phyloP scores from a whole-genome alignment of 2,888 invertebrate species.

The Magallana nippona region DNA sequence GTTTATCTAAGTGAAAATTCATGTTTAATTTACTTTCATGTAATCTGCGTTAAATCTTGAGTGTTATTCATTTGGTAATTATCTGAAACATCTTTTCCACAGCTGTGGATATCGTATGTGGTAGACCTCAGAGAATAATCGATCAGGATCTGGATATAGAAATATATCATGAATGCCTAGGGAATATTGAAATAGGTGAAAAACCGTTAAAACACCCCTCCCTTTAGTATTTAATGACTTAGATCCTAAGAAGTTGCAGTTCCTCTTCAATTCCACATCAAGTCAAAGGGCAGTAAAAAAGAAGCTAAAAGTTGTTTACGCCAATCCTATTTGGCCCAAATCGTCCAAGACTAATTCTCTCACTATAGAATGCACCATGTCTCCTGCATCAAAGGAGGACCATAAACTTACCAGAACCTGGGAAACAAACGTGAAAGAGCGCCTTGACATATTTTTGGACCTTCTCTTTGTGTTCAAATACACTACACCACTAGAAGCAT shows the following conservation, averaged over 20 bases:
- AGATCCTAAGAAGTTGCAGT: constrained; percentile 42
- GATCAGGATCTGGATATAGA: constrained; percentile 30
- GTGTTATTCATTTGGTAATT: too few species aligned
- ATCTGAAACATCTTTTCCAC: too few species aligned
- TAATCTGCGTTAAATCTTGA: too few species aligned
- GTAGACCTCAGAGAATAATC: constrained; percentile 39
- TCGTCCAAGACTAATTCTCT: constrained; percentile 34
- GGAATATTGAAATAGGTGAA: constrained; percentile 37
- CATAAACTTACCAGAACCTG: constrained; percentile 50
- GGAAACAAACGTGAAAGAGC: constrained; percentile 47
- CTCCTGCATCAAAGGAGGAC: constrained; percentile 48
- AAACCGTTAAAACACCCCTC: constrained; percentile 40
- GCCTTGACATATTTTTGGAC: constrained; percentile 38
- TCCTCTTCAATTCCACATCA: constrained; percentile 37
- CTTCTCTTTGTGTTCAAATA: not conserved
- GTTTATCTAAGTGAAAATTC: too few species aligned
- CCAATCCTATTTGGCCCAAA: constrained; percentile 42
- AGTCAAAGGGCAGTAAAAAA: constrained; percentile 36
- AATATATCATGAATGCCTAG: constrained; percentile 46
- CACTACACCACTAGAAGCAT: constrained; percentile 40
- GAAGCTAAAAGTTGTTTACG: constrained; percentile 15
- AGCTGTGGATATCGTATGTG: constrained; percentile 37
- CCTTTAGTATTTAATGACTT: constrained; percentile 19
- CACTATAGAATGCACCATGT: constrained; percentile 50
- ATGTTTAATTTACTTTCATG: too few species aligned